Base-by-base conservation (phyloP, 2,888 invertebrate species). In the Lomographa bimaculata region DNA sequence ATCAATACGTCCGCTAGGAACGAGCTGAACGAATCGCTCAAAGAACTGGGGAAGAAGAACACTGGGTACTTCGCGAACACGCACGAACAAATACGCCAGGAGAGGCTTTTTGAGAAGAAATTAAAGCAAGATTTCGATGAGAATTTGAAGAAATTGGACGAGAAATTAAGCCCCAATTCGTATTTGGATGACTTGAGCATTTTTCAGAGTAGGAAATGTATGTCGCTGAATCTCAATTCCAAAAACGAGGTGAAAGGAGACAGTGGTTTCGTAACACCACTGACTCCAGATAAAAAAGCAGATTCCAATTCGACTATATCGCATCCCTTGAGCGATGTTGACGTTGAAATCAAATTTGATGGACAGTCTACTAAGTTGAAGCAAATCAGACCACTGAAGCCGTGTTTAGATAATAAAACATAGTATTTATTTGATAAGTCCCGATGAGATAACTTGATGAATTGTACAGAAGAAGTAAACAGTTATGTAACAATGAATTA, bases 301-400 rank as follows among this genome's bases (percentile, higher is more conserved):
- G 90, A 89, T 6, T 66, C 64, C 0, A 74, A 73, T 17, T 89
- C 90, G 0, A 70, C 79, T 0, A 65, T 87, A 1, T 91, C 91
- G 28, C 96, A 95, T 79, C 96, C 96, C 0, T 64, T 96, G 2
- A 94, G 95, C 51, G 93, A 94, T 60, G 93, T 93, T 41, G 96
- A 95, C 64, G 94, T 95, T 0, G 94, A 93, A 63, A 95, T 96
- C 25, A 94, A 93, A 48, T 96, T 93, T 64, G 94, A 94, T 57
- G 95, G 95, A 3, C 87, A 86, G 7, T 94, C 94, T 0, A 94
- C 95, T 0, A 94, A 96, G 67, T 77, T 96, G 43, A 95, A 95
- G 68, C 94, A 93, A 33, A 92, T 95, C 11, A 90, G 93, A 46
- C 91, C 94, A 5, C 55, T 86, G 0, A 74, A 58, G 25, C 40